Evolutionary conservation across 2,113 vertebrate species (phyloP).

Genomic region (Choloepus hoffmanni): DNA sequence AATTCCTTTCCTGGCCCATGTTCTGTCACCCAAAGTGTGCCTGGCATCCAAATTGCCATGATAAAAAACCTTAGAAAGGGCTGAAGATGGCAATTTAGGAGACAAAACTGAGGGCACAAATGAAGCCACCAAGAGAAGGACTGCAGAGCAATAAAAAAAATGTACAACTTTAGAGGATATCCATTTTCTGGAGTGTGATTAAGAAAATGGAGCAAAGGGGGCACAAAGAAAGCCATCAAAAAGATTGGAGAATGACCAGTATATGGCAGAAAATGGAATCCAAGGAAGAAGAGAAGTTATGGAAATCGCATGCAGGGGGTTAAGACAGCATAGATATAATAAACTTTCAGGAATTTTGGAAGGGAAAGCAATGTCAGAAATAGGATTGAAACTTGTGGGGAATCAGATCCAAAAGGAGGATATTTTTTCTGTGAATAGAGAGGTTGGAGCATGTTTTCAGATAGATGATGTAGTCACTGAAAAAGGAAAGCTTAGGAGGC

Average conservation of each 20-base stretch:
- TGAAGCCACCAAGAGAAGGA: not conserved
- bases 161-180: not conserved
- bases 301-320: not conserved
- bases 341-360: not conserved
- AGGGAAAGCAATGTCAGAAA: not conserved
- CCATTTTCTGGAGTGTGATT: not conserved
- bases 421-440: not conserved
- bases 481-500: no score
- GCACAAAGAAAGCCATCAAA: not conserved
- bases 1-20: not conserved
- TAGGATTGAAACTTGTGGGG: not conserved
- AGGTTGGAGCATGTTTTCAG: not conserved
- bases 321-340: not conserved
- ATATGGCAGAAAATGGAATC: not conserved
- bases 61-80: not conserved
- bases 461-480: not conserved
- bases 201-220: not conserved
- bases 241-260: not conserved
- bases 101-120: not conserved
- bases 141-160: not conserved
- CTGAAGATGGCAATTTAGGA: not conserved
- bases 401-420: not conserved
- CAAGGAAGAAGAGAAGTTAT: not conserved
- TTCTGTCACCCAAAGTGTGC: not conserved
- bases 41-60: not conserved